These are phyloP conservation scores for Spodoptera frugiperda DNA, from an alignment of 1,140 invertebrate genomes.

Conservation along the genomic window DNA sequence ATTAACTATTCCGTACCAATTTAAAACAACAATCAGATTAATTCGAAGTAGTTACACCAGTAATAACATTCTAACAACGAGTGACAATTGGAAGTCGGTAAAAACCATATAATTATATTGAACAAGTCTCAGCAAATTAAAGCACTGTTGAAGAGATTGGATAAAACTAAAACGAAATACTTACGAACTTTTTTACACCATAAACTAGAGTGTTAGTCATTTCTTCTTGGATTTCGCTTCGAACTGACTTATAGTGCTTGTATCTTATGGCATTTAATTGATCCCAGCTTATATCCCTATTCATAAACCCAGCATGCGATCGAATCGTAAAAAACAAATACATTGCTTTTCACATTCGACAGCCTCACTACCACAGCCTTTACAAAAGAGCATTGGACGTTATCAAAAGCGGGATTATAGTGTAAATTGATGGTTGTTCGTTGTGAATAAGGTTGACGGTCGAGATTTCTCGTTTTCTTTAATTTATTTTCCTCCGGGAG, in stretches of 20 bases:
- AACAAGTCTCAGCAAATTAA: conserved; percentile 47
- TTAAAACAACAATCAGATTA: conserved; percentile 27
- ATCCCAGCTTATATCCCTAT: conserved; percentile 67
- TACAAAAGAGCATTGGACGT: conserved; percentile 41
- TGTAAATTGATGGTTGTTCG: conserved; percentile 43
- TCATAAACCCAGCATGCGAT: conserved; percentile 45
- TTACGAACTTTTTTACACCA: conserved; percentile 60
- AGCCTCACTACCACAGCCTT: not conserved
- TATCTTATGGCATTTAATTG: conserved; percentile 80
- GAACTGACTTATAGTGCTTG: conserved; percentile 73
- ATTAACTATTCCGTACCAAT: conserved; percentile 1
- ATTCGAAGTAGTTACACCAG: conserved; percentile 15
- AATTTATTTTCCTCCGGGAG: conserved; percentile 84
- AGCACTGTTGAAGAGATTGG: conserved; percentile 43
- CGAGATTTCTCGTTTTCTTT: conserved; percentile 84
- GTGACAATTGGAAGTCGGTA: conserved; percentile 25
- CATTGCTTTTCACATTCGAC: conserved; percentile 51
- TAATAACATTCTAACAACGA: conserved; percentile 20
- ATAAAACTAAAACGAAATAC: conserved; percentile 38
- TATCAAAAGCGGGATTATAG: conserved; percentile 10
- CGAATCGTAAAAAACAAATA: conserved; percentile 18
- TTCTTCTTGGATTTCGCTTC: conserved; percentile 76
- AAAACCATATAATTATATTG: conserved; percentile 47
- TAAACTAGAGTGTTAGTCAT: conserved; percentile 73
- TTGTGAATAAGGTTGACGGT: conserved; percentile 69